phyloP scores from a whole-genome alignment of 2,888 invertebrate species.

The Hirtodrosophila cameraria region DNA sequence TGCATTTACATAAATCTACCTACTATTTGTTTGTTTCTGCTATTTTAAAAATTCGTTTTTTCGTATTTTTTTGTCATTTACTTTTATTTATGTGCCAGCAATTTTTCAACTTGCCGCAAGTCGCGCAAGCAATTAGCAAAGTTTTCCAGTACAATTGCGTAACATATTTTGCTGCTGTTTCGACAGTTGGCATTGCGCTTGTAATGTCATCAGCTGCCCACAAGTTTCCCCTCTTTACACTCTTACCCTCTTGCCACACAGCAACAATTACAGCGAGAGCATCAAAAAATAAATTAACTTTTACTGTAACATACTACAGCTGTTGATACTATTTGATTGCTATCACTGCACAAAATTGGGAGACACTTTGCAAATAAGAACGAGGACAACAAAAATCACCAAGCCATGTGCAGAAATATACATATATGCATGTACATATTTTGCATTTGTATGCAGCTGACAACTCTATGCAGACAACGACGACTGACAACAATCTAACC shows the following conservation, averaged over 20 bases:
- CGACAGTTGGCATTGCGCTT: slow-evolving; percentile 28
- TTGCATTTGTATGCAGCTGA: slow-evolving; percentile 40
- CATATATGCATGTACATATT: neutral
- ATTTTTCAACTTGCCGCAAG: slow-evolving; percentile 17
- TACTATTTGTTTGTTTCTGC: neutral
- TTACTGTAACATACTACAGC: slow-evolving; percentile 44
- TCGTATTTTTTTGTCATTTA: slow-evolving; percentile 1
- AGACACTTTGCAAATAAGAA: slow-evolving; percentile 18
- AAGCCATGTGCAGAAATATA: slow-evolving; percentile 2
- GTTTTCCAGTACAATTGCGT: slow-evolving; percentile 49
- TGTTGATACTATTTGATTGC: slow-evolving; percentile 61
- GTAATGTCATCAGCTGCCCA: slow-evolving; percentile 34
- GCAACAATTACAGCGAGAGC: slow-evolving; percentile 10
- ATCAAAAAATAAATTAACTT: slow-evolving; percentile 51
- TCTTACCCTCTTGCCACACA: neutral
- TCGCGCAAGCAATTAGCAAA: slow-evolving; percentile 52
- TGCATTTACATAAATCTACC: neutral
- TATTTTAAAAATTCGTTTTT: too few species aligned
- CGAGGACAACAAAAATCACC: neutral
- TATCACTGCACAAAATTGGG: slow-evolving; percentile 33
- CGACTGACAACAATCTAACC: slow-evolving; percentile 19
- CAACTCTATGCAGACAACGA: slow-evolving; percentile 24
- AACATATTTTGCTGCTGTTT: slow-evolving; percentile 30
- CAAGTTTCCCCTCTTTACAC: slow-evolving; percentile 3
- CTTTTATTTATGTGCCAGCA: slow-evolving; percentile 14